Base-by-base conservation (phyloP, 1,140 invertebrate species). In the Charaxes varanes region DNA sequence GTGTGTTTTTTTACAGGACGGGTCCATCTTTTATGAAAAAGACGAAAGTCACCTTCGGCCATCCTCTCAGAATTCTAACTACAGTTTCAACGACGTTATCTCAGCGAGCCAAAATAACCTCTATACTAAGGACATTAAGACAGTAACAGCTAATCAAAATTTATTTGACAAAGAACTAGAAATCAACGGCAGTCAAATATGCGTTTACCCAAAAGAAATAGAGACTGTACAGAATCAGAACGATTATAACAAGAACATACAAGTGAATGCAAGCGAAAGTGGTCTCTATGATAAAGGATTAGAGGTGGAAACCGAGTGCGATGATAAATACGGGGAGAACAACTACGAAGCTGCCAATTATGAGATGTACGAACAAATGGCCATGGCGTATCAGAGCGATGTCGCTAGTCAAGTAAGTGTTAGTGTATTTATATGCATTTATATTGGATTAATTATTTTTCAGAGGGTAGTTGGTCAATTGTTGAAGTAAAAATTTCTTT, bases 321-420 rank as follows among this genome's bases (percentile, higher is more conserved):
- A 66, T 14, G 53, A 65, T 2, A 71, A 62, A 28, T 60, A 59
- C 6, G 40, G 28, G 14, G 56, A 58, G 11, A 45, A 31, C n/a
- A n/a, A n/a, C 2, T 73, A 71, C 14, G 61, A 63, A 4, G 43
- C 58, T 0, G 65, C 53, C 8, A 63, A 64, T 34, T 81, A 81
- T 16, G 77, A 81, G 37, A 64, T 81, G 66, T 81, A 70, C 11
- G 77, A 81, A 31, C 77, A 77, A 3, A 22, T 77, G 30, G 77
- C 73, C 0, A 74, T 81, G 73, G 72, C 64, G 4, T 78, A 81
- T 23, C 74, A 78, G 50, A 74, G 63, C 34, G 68, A 77, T 36
- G 72, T 77, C 2, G 77, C 69, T 17, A 66, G 53, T 28, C 58
- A 67, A 61, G 73, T 74, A 14, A 37, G 56, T 34, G 27, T 6